phyloP scores from a whole-genome alignment of 2,888 invertebrate genomes.

The Mantis religiosa region DNA sequence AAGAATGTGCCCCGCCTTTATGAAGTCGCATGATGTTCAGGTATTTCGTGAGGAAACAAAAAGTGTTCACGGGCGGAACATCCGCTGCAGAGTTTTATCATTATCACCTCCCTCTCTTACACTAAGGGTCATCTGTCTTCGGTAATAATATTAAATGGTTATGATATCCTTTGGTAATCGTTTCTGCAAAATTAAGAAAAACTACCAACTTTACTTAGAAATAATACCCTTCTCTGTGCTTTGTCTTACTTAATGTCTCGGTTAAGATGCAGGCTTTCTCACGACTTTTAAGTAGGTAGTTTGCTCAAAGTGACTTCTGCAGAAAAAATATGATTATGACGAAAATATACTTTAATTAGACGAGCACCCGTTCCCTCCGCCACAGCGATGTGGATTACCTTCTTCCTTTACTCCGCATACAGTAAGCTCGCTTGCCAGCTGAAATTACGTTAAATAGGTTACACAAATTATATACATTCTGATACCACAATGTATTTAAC shows the following conservation, averaged over 20 bases:
- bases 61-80: background rate
- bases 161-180: background rate
- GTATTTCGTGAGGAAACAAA: background rate
- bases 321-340: background rate
- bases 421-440: no score
- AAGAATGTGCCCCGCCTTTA: background rate
- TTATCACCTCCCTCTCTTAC: background rate
- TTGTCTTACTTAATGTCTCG: background rate
- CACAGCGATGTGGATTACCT: no score
- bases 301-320: background rate
- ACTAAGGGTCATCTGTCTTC: background rate
- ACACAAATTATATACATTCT: no score
- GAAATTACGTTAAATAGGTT: no score
- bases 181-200: background rate
- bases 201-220: background rate
- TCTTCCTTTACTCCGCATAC: no score
- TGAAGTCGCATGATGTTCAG: background rate
- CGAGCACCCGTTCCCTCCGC: background rate
- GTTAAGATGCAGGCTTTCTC: background rate
- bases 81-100: background rate
- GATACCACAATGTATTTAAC: no score
- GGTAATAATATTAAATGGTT: background rate
- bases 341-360: background rate
- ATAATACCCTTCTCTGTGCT: background rate
- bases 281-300: background rate